A percentile compares a stretch with the other conserved stretches of the same genome.
These are phyloP conservation scores for Alca torda DNA, from an alignment of 2,797 vertebrate species.

Conservation along the genomic window DNA sequence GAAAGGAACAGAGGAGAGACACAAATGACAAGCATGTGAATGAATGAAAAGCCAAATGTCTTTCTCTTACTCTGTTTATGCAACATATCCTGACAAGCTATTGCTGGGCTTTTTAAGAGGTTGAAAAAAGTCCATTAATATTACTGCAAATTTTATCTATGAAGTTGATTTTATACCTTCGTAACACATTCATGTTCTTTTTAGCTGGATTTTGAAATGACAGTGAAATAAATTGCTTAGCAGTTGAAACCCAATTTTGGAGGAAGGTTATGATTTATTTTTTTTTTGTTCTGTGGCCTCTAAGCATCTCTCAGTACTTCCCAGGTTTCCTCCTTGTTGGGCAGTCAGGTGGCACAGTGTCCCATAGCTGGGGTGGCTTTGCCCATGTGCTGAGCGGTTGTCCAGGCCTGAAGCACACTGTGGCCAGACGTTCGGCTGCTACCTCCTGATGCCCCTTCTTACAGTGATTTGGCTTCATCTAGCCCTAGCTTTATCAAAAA, in stretches of 20 bases:
- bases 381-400: accelerated
- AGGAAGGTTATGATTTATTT: neutral
- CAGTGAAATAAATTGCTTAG: neutral
- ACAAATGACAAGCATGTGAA: neutral
- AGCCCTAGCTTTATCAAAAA: neutral
- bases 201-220: neutral
- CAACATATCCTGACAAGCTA: neutral
- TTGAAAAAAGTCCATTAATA: neutral
- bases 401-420: neutral
- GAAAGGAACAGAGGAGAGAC: neutral
- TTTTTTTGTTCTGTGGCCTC: neutral
- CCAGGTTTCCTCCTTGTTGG: neutral
- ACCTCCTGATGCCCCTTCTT: neutral
- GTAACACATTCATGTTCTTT: neutral
- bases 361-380: neutral
- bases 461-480: neutral
- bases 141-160: neutral
- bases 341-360: neutral
- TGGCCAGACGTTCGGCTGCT: neutral
- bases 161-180: neutral
- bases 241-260: neutral
- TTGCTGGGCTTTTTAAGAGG: neutral
- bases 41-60: neutral
- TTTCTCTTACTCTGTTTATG: neutral
- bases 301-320: neutral